Base-by-base conservation (phyloP, 2,113 vertebrate genomes). In the Halichoeres trimaculatus region DNA sequence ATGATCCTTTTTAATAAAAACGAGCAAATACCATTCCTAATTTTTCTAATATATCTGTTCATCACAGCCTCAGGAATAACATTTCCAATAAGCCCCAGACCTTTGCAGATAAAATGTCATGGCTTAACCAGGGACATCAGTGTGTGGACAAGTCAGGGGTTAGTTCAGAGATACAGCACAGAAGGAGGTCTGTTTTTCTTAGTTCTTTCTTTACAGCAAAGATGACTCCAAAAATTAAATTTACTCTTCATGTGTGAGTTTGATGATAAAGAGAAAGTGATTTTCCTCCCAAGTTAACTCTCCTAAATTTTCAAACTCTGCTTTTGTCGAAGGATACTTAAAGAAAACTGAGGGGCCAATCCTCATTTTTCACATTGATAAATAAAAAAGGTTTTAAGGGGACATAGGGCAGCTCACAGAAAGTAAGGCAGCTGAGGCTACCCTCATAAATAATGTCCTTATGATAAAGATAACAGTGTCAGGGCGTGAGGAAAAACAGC, bases 371-470 rank as follows among this genome's bases (percentile, higher is more conserved):
- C 17, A 36, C 10, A 20, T 36, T 12, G 30, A 13, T 17, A 20
- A n/a, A 20, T n/a, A 48, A 45, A 16, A 5, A 61, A 43, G 17
- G 40, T 22, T 22, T 26, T 2, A 2, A 19, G 16, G 19, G 16
- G 8, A 47, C 36, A 43, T 4, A 5, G 13, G 23, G 30, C 40
- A 19, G 47, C 10, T 16, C 52, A 34, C 35, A 56, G 30, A 56
- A 45, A 30, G 7, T 1, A 40, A 24, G 35, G 17, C 51, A 47
- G 30, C 26, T 3, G 23, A n/a, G 8, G 9, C 24, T 41, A 2
- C 8, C 5, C 22, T 48, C 36, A 50, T 64, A 34, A 63, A 65
- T 51, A 24, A 64, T 43, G 16, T 63, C 40, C 55, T 9, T n/a
- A 43, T 19, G 24, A 45, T 22, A 14, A 40, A 58, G 58, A 13